Evolutionary conservation across 1,140 invertebrate genomes (phyloP), one percentile per base, ranked within the genome.

Genomic region (Dermatophagoides farinae): DNA sequence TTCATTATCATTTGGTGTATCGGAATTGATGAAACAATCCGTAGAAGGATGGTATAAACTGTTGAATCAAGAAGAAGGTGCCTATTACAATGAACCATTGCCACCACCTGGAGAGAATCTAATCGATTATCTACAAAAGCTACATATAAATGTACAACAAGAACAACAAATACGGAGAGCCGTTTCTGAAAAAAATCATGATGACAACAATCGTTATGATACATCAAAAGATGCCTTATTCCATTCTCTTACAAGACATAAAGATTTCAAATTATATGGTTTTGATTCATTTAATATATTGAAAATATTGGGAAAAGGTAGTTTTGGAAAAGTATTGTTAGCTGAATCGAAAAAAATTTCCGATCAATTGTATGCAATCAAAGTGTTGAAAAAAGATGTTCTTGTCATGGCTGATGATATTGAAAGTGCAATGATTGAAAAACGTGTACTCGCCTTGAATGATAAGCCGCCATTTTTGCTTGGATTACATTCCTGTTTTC

Each of bases 341-440:
- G 92, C 91, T 14, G 95, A 98, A 71, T 18, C 6, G 14, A 80
- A 92, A 53, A 96, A 97, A 74, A 89, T 89, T n/a, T 93, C 91
- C 0, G 90, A 97, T 71, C 92, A 98, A 71, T 72, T 98, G 37
- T 99, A 97, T 71, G 96, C 96, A 22, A 95, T 98, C 47, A 99
- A 99, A 78, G 97, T 98, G 65, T 74, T 99, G 57, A 98, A 98
- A 75, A 99, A 99, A 73, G 96, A 99, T 75, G 96, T 99, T 59
- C 97, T 99, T 64, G 97, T 98, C 64, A 93, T 98, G 74, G 93
- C 97, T 67, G 95, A 98, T 70, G 95, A 98, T 74, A 89, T 99
- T 18, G 95, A 98, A 71, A 95, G 96, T 71, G 96, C 92, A 0
- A 97, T 98, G 93, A 89, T 96, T 22, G 96, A 99, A 75, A 98